Percentiles rank a stretch among this genome's conserved stretches.
These are phyloP conservation scores for Alethe castanea DNA, from an alignment of 2,113 vertebrate species.

Conservation along the genomic window DNA sequence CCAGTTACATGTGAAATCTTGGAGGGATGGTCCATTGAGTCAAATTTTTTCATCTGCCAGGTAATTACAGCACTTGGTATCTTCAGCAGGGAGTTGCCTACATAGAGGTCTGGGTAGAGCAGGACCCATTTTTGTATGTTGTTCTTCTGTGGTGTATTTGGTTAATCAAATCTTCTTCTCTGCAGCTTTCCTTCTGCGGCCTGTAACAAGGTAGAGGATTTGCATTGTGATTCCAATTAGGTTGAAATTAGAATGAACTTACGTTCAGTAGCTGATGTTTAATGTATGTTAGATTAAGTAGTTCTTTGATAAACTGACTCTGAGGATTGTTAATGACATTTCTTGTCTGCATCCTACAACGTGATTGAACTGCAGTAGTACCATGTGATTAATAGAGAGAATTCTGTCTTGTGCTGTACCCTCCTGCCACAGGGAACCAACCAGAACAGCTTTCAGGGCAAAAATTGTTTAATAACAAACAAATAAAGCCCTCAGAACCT, in stretches of 20 bases:
- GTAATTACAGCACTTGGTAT: neutral
- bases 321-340: neutral
- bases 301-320: constrained; percentile 17
- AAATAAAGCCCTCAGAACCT: neutral
- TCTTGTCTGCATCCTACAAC: neutral
- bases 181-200: neutral
- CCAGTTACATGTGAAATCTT: neutral
- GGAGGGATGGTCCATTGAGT: neutral
- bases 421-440: neutral
- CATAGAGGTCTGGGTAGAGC: neutral
- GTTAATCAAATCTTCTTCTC: neutral
- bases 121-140: neutral
- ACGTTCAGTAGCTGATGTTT: neutral
- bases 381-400: neutral
- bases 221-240: neutral
- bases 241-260: neutral
- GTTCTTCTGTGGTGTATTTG: neutral
- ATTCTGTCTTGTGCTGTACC: neutral
- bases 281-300: neutral
- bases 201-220: neutral
- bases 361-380: neutral
- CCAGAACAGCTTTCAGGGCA: neutral
- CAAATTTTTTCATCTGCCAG: neutral
- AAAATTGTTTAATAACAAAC: neutral
- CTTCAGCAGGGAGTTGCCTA: neutral